These are phyloP conservation scores for Brachymystax lenok DNA, from an alignment of 2,797 vertebrate species.

Conservation along the genomic window DNA sequence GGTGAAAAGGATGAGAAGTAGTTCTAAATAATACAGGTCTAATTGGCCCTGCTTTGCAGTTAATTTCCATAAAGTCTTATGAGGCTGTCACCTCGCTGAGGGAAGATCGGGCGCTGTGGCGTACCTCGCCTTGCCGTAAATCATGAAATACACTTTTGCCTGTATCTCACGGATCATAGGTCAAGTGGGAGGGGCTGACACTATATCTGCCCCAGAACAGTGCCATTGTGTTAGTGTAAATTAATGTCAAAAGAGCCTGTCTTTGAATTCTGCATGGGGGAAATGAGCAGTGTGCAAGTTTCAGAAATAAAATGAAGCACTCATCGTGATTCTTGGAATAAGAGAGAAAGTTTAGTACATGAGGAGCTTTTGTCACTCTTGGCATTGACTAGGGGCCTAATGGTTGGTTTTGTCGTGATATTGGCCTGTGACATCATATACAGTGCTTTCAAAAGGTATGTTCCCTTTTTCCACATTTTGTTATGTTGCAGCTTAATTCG, in stretches of 20 bases:
- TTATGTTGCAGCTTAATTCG: no score
- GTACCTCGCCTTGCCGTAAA: conserved; percentile 72
- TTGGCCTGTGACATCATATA: not conserved
- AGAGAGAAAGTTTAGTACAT: conserved; percentile 47
- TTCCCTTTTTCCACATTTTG: no score
- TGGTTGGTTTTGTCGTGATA: not conserved
- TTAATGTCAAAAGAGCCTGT: conserved; percentile 70
- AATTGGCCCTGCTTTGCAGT: conserved; percentile 81
- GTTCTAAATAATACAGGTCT: conserved; percentile 79
- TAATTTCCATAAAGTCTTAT: conserved; percentile 81
- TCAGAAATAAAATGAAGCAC: conserved; percentile 59
- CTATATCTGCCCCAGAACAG: conserved; percentile 69
- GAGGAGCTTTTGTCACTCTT: not conserved
- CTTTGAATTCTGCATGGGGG: conserved; percentile 54
- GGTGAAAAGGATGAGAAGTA: conserved; percentile 70
- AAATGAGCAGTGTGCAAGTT: conserved; percentile 47
- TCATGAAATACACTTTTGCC: conserved; percentile 75
- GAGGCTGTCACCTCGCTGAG: conserved; percentile 73
- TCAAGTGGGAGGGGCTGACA: conserved; percentile 77
- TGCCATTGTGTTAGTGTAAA: conserved; percentile 79
- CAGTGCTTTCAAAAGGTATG: conserved; percentile 35
- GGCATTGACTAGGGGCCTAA: not conserved
- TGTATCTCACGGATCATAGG: conserved; percentile 69
- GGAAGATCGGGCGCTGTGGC: conserved; percentile 67
- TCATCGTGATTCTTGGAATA: conserved; percentile 46